Conservation (phyloP, 2,888 invertebrate species). For the Caenorhabditis panamensis region DNA sequence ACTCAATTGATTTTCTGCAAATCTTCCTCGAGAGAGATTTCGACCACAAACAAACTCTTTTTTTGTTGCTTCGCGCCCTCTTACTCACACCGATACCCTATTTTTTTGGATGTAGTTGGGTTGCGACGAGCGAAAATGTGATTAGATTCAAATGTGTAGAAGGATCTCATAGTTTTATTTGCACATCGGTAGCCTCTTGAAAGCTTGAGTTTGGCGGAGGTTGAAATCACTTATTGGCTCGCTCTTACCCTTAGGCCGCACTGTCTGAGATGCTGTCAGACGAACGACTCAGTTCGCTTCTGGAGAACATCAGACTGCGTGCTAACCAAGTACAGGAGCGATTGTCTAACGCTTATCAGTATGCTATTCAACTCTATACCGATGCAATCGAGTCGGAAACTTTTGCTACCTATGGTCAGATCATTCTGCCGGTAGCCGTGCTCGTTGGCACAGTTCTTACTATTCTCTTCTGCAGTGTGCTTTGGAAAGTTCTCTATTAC, state of each 20-base stretch:
- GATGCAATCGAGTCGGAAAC: conserved; percentile 54
- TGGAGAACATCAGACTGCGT: conserved; percentile 27
- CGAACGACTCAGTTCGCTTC: conserved; percentile 39
- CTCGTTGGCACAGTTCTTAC: conserved; percentile 52
- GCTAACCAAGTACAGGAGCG: conserved; percentile 25
- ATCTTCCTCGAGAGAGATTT: conserved; percentile 25
- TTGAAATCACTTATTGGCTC: conserved; percentile 58
- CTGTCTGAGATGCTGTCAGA: conserved; percentile 52
- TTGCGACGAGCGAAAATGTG: conserved; percentile 16
- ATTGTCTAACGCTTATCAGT: conserved; percentile 20
- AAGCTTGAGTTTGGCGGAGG: conserved; percentile 58
- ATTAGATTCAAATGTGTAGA: conserved; percentile 57
- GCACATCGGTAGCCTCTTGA: conserved; percentile 62
- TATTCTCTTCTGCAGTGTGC: conserved; percentile 55
- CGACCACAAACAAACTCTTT: conserved; percentile 52
- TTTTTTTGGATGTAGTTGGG: conserved; percentile 40
- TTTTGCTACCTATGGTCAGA: conserved; percentile 49
- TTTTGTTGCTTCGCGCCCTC: conserved; percentile 15
- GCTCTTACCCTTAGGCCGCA: conserved; percentile 29
- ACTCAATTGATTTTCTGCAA: conserved; percentile 57
- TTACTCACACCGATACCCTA: conserved; percentile 2
- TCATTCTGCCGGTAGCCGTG: conserved; percentile 52
- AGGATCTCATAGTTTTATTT: conserved; percentile 63
- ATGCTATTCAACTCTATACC: conserved; percentile 49
- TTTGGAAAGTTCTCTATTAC: conserved; percentile 59